Conservation (phyloP, 2,113 vertebrate genomes). For the Apodemus sylvaticus region DNA sequence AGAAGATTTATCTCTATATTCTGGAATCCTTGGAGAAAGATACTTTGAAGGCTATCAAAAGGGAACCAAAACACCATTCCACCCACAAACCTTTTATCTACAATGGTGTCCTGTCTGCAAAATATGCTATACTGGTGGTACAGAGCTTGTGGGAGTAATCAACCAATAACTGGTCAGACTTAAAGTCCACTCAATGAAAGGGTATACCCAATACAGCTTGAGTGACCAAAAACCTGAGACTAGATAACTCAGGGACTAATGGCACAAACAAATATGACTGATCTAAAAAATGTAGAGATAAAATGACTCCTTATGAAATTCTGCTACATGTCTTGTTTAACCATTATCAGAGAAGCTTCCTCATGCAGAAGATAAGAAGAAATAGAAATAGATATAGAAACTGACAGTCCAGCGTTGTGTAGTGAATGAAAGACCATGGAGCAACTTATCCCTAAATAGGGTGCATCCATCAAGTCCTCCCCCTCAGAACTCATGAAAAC, state of each 20-base stretch:
- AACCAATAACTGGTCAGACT: not conserved
- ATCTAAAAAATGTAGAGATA: not conserved
- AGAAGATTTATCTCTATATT: not conserved
- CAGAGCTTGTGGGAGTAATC: not conserved
- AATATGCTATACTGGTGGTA: not conserved
- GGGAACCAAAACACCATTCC: not conserved
- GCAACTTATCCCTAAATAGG: not conserved
- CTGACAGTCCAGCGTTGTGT: not conserved
- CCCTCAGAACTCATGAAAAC: not conserved
- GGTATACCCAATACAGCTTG: not conserved
- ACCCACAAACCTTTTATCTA: not conserved
- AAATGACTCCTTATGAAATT: not conserved
- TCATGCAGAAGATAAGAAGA: not conserved
- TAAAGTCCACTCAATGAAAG: no score
- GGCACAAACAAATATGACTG: not conserved
- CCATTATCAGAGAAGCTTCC: not conserved
- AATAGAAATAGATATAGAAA: not conserved
- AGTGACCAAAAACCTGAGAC: not conserved
- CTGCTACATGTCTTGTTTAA: not conserved
- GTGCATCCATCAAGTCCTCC: not conserved
- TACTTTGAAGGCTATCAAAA: not conserved
- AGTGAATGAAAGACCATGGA: not conserved
- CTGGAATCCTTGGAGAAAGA: not conserved
- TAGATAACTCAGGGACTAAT: not conserved
- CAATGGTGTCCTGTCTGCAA: not conserved